A percentile compares a stretch with the other conserved stretches of the same genome.
phyloP scores from a whole-genome alignment of 1,140 invertebrate genomes.

The Trichogramma pretiosum region DNA sequence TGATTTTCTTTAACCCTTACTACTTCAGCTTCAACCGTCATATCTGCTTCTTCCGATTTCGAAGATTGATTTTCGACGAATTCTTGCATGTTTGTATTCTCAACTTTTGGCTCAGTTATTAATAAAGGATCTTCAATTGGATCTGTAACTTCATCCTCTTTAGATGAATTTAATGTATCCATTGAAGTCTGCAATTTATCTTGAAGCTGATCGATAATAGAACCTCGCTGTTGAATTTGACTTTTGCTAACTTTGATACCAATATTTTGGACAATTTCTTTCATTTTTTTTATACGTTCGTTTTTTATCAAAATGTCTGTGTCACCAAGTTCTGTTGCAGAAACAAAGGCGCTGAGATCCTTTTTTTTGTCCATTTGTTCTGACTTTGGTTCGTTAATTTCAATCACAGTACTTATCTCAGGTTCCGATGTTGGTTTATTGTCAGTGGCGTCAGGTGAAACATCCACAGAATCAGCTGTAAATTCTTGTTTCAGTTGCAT shows the following conservation, averaged over 20 bases:
- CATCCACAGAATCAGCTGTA: neutral
- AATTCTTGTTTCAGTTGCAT: neutral
- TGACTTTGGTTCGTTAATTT: conserved; percentile 3
- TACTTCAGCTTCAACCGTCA: no score
- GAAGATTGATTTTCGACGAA: neutral
- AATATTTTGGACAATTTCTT: conserved; percentile 37
- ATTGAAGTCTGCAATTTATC: conserved; percentile 40
- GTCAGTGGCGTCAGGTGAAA: neutral
- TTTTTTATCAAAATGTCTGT: conserved; percentile 39
- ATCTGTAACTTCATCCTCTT: neutral
- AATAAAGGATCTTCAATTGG: conserved; percentile 11
- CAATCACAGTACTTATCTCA: neutral
- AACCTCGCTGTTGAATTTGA: conserved; percentile 23
- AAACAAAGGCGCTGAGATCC: conserved; percentile 40
- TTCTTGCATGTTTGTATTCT: no score
- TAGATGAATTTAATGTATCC: conserved; percentile 7
- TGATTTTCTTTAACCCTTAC: conserved; percentile 5
- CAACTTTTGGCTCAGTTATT: no score
- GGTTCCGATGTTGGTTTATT: neutral
- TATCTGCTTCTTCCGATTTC: no score
- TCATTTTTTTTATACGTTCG: conserved; percentile 39
- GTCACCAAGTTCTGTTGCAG: conserved; percentile 37
- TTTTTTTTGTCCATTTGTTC: conserved; percentile 12
- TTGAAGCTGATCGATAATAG: conserved; percentile 38
- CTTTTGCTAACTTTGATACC: conserved; percentile 32